Base-by-base conservation (phyloP, 2,797 vertebrate genomes). In the Periparus ater region DNA sequence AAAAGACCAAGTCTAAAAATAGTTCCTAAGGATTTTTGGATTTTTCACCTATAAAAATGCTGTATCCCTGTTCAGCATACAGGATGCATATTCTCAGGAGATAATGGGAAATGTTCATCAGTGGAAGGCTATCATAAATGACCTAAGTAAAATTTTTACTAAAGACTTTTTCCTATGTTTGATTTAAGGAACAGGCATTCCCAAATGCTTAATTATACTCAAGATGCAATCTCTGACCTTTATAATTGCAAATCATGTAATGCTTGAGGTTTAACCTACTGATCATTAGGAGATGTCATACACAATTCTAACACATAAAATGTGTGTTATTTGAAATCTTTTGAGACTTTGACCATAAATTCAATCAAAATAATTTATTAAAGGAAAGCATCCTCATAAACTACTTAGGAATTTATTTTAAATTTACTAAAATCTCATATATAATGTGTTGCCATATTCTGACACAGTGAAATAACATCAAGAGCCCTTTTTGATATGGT, bases 231-330 rank as follows among this genome's bases (percentile, higher is more conserved):
- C 50, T 84, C 60, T 89, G 73, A 94, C 73, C 66, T 96, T 91
- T 86, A 86, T 84, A 91, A 92, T 78, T 96, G 45, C 63, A 92
- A 89, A 88, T 94, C 34, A 70, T 79, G 82, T 86, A 88, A 45
- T 58, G 78, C 62, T 80, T 83, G 58, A 71, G 19, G 32, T 92
- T 85, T 92, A 75, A 79, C 54, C n/a, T 80, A 67, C 57, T 67
- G 74, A 85, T 86, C 67, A 47, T 95, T 93, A 93, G 40, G 50
- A 89, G 71, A 67, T 86, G 65, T 68, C 83, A 85, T 53, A 80
- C 40, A 50, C 54, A 88, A 85, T 74, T 80, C 72, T 45, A 94
- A 61, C 27, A 81, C 10, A 5, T 58, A 20, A 5, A 78, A 62
- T 17, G 29, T n/a, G 11, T 42, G 40, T 68, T 80, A 51, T 25